phyloP scores from a whole-genome alignment of 2,888 invertebrate genomes.

The Trissolcus japonicus region DNA sequence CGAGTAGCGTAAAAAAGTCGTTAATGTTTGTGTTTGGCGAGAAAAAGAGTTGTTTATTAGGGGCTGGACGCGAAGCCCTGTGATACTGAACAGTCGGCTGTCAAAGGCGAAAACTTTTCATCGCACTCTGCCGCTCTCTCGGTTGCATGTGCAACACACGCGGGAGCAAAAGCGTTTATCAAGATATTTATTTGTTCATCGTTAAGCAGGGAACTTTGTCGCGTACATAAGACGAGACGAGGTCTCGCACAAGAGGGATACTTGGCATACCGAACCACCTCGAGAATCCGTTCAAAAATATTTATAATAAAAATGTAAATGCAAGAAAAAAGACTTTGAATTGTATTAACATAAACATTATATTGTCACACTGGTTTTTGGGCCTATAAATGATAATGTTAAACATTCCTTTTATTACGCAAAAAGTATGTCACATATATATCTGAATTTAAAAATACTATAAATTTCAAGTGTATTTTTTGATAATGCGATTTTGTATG shows the following conservation, averaged over 20 bases:
- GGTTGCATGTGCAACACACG: constrained; percentile 21
- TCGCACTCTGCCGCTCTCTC: constrained; percentile 2
- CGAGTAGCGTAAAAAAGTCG: not conserved
- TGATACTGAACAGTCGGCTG: constrained; percentile 39
- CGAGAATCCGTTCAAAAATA: not conserved
- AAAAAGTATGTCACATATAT: too few species aligned
- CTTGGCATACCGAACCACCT: constrained; percentile 53
- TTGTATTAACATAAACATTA: too few species aligned
- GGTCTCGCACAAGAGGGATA: constrained; percentile 41
- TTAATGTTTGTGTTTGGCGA: constrained; percentile 16
- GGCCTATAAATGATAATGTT: too few species aligned
- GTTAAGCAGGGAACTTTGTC: constrained; percentile 57
- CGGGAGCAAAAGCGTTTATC: constrained; percentile 15
- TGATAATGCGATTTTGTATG: constrained; percentile 63
- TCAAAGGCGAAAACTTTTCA: constrained; percentile 37
- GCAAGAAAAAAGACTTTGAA: too few species aligned
- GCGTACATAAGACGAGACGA: constrained; percentile 40
- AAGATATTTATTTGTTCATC: constrained; percentile 63
- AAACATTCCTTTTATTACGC: too few species aligned
- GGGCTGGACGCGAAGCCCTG: constrained; percentile 8
- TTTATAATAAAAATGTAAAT: too few species aligned
- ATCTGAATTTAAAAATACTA: too few species aligned
- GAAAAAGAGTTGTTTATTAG: constrained; percentile 38
- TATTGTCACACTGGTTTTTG: too few species aligned
- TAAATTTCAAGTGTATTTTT: too few species aligned